Evolutionary conservation across 1,140 invertebrate species (phyloP), one percentile per base, ranked within the genome.

Genomic region (Tetramorium parvispinum): DNA sequence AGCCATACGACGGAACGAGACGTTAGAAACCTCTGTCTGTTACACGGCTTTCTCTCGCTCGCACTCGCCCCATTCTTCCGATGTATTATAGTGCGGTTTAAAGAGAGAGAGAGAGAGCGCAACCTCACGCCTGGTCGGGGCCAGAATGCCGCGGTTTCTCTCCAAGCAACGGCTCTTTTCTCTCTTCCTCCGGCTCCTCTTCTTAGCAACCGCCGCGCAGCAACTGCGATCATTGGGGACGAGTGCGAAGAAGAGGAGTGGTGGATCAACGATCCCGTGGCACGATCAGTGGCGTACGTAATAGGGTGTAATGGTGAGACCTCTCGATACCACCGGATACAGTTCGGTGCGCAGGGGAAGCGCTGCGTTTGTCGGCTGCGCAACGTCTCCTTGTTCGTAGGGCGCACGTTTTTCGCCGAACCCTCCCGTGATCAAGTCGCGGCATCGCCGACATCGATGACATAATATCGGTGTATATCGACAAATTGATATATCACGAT

Each of bases 191-290:
- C 43, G 13, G 11, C 40, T 57, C 32, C 55, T 81, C 77, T 71
- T 82, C 65, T 86, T 86, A 59, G 66, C 53, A 83, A 73, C 79
- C 65, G 65, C 78, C 40, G 61, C 32, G 49, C 32, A 32, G 53
- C 53, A 73, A 37, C 68, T 73, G 53, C 18, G 79, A 83, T 83
- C 79, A 83, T 83, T 51, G 79, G 53, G 68, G 71, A 83, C 53
- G 79, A 83, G 79, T 83, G 79, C 79, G 79, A 83, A 83, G 79
- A 83, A 83, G 68, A 83, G 79, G 79, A 83, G 79, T 83, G 79
- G 79, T 83, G 68, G 79, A 83, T 83, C 79, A 73, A 83, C 79
- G 79, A 82, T 81, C 78, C 78, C 49, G 65, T 70, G 37, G 78
- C 78, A 81, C 51, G 65, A 82, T 83, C 79, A 73, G 66, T 83